Evolutionary conservation across 2,797 vertebrate genomes (phyloP).

Genomic region (Acanthis flammea): DNA sequence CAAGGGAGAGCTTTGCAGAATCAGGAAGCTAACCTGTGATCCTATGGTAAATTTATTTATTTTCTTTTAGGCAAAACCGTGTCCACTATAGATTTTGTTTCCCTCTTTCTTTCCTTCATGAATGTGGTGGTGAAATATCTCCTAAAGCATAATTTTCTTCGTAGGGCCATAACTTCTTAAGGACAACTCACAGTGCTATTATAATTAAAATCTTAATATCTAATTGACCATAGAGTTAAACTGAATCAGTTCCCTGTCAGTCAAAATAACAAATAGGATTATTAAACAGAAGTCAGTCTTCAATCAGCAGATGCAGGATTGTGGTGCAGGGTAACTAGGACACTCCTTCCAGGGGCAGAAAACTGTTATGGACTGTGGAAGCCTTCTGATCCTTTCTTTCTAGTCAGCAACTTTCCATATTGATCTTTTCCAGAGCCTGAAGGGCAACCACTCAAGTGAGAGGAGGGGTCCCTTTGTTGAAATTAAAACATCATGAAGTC

Average conservation of each 20-base stretch:
- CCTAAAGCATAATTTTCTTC: not conserved
- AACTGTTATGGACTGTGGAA: not conserved
- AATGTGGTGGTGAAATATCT: not conserved
- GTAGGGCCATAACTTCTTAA: not conserved
- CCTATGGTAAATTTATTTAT: not conserved
- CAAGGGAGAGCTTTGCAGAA: not conserved
- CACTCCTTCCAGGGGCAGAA: not conserved
- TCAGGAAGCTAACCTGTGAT: not conserved
- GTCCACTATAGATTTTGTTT: not conserved
- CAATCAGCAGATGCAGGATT: not conserved
- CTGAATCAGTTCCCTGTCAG: not conserved
- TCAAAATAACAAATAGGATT: not conserved
- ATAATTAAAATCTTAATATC: slow-evolving; percentile 48
- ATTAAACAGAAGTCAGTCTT: slow-evolving; percentile 19
- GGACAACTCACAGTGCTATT: not conserved
- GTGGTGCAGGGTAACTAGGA: not conserved
- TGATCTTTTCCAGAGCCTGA: not conserved
- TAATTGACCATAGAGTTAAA: slow-evolving; percentile 41
- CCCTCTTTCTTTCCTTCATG: not conserved
- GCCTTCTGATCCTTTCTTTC: not conserved
- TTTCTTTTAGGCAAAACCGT: not conserved
- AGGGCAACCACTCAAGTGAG: not conserved
- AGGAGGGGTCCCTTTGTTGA: not conserved
- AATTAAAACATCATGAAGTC: not conserved
- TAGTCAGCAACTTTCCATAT: not conserved